Conservation (phyloP, 1,140 invertebrate genomes). For the Heliconius eleuchia region DNA sequence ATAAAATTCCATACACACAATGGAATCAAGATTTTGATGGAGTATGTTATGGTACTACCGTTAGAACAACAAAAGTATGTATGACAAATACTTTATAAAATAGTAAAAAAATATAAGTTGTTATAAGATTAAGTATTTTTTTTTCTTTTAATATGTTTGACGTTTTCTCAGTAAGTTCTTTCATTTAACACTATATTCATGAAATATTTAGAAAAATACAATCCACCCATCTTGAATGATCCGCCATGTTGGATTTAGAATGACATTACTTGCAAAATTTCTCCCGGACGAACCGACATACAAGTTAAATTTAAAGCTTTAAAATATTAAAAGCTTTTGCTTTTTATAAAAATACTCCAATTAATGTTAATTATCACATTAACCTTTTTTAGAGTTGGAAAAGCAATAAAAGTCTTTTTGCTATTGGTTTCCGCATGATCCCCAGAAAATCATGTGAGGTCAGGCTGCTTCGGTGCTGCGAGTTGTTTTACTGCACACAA, state of each 20-base stretch:
- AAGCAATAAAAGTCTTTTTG: slow-evolving; percentile 44
- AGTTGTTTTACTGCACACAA: slow-evolving; percentile 48
- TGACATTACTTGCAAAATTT: too few species aligned
- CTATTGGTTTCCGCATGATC: slow-evolving; percentile 41
- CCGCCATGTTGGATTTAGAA: too few species aligned
- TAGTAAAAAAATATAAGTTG: too few species aligned
- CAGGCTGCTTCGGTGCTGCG: slow-evolving; percentile 43
- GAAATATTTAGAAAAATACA: too few species aligned
- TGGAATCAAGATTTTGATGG: slow-evolving; percentile 57
- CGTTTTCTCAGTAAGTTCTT: too few species aligned
- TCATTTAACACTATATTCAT: too few species aligned
- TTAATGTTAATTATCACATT: background rate
- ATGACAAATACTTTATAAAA: background rate
- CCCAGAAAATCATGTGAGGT: slow-evolving; percentile 43
- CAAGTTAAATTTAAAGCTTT: too few species aligned
- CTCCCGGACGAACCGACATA: too few species aligned
- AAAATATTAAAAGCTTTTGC: too few species aligned
- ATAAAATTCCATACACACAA: slow-evolving; percentile 54
- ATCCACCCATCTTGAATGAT: too few species aligned
- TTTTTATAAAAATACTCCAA: background rate
- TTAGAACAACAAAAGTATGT: slow-evolving; percentile 48
- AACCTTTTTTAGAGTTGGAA: slow-evolving; percentile 56
- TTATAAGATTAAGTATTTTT: too few species aligned
- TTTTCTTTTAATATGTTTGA: too few species aligned
- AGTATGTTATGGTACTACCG: slow-evolving; percentile 47